Evolutionary conservation across 2,113 vertebrate species (phyloP), one percentile per base, ranked within the genome.

Genomic region (Albula glossodonta): DNA sequence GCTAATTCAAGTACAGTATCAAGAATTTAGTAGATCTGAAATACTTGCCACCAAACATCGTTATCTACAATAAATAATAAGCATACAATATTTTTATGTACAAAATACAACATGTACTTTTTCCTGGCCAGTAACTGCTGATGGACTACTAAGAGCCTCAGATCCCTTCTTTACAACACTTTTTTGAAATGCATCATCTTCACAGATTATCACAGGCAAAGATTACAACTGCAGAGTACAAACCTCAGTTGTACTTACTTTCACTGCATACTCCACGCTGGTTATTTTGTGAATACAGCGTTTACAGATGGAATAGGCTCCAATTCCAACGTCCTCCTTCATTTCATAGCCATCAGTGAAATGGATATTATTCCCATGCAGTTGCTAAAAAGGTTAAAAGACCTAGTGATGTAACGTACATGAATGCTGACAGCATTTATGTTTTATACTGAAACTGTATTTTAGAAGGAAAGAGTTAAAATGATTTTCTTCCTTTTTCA

Each of bases 291-390:
- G 98, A 74, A 98, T 92, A 13, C 98, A 99, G 13, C 96, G 96
- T 90, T 94, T 97, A 93, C 96, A 96, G 86, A 98, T 95, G 0
- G 96, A 97, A 57, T 96, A 96, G 51, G 95, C 95, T 2, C 97
- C 96, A 86, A 96, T 93, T 51, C 96, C 96, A 9, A 98, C 94
- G 89, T 99, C 98, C 88, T 99, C 98, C 89, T 96, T 98, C 89
- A 98, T 91, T 90, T 99, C 97, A 0, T 99, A 99, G 86, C 97
- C 96, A 1, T 99, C 98, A 9, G 93, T 94, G 89, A 99, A 99
- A 90, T 96, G 96, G 91, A 97, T 90, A 84, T 94, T 97, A 93
- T 97, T 97, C 57, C 97, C 96, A 9, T 97, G 96, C 78, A 99
- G 88, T 91, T 98, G 97, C 98, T 99, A 80, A 0, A 87, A 87